Evolutionary conservation across 2,888 invertebrate genomes (phyloP).

Genomic region (Coecobrya sp.): DNA sequence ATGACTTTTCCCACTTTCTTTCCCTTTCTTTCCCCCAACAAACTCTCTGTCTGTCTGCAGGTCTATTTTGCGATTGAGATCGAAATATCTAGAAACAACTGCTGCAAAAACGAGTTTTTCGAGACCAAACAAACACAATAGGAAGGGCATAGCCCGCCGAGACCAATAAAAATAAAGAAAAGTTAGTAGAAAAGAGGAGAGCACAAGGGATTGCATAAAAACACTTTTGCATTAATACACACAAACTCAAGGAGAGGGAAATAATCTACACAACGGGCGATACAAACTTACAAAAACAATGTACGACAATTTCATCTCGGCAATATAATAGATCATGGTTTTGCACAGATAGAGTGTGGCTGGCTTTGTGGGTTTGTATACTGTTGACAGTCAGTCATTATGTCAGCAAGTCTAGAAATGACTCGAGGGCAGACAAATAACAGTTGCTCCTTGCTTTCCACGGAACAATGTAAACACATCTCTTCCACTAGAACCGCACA

Average conservation of each 20-base stretch:
- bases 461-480: neutral
- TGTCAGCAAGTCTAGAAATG: constrained; percentile 62
- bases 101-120: constrained; percentile 20
- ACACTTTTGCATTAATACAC: constrained; percentile 43
- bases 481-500: neutral
- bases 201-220: constrained; percentile 52
- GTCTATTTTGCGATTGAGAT: neutral
- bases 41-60: neutral
- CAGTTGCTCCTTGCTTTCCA: constrained; percentile 33
- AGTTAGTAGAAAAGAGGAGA: constrained; percentile 38
- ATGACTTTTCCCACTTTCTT: too few species aligned
- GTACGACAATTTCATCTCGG: neutral
- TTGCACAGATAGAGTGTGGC: neutral
- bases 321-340: constrained; percentile 5
- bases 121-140: constrained; percentile 13
- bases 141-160: constrained; percentile 32
- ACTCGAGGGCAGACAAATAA: constrained; percentile 60
- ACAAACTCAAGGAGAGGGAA: neutral
- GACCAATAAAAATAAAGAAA: constrained; percentile 65
- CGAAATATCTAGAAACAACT: constrained; percentile 1
- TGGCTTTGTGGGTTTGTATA: neutral
- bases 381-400: constrained; percentile 66
- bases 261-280: constrained; percentile 25
- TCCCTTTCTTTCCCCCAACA: neutral
- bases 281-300: constrained; percentile 23